Conservation (phyloP, 1,140 invertebrate species). For the Tenebrio molitor region DNA sequence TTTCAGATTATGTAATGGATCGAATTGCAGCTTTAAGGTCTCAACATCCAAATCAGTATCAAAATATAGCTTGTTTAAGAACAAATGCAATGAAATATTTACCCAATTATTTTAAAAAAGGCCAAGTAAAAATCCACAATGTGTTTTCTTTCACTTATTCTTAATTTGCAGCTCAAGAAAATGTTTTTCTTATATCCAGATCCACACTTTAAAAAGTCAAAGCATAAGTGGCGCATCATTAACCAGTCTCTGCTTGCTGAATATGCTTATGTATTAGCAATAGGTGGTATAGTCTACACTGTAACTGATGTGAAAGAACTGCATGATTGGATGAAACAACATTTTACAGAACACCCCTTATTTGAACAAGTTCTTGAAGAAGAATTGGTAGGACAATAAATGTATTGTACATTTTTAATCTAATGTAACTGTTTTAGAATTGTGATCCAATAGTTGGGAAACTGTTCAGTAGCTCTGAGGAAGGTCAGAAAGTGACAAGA, state of each 20-base stretch:
- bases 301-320: conserved; percentile 98
- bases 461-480: conserved; percentile 94
- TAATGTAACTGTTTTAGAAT: conserved; percentile 69
- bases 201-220: conserved; percentile 99
- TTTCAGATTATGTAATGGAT: conserved; percentile 98
- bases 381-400: conserved; percentile 76
- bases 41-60: conserved; percentile 83
- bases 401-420: conserved; percentile 4
- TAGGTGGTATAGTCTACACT: conserved; percentile 92
- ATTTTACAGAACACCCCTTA: conserved; percentile 92
- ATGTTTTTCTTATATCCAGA: conserved; percentile 99
- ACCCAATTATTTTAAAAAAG: conserved; percentile 97
- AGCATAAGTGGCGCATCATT: conserved; percentile 99
- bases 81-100: conserved; percentile 99
- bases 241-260: conserved; percentile 93
- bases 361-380: conserved; percentile 83
- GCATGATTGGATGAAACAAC: conserved; percentile 96
- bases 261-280: conserved; percentile 94
- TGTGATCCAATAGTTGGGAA: conserved; percentile 89
- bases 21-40: conserved; percentile 89
- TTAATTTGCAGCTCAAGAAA: conserved; percentile 85
- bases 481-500: conserved; percentile 97
- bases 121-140: conserved; percentile 76
- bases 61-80: conserved; percentile 96
- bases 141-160: not conserved